phyloP scores from a whole-genome alignment of 2,888 invertebrate genomes.

The Morpho achilles region DNA sequence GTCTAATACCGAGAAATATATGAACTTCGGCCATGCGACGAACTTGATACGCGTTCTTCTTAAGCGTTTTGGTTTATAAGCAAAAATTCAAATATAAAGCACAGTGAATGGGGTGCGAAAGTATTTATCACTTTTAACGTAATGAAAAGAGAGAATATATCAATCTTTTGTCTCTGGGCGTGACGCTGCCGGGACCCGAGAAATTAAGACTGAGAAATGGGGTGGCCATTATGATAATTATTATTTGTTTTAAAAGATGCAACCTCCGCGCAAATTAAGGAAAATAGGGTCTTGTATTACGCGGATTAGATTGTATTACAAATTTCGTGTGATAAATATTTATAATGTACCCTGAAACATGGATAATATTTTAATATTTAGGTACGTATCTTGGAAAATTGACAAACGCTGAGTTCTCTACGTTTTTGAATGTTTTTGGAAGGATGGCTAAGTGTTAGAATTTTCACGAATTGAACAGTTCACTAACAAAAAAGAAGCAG shows the following conservation, averaged over 20 bases:
- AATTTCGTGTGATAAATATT: slow-evolving; percentile 16
- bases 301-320: slow-evolving; percentile 11
- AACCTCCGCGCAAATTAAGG: slow-evolving; percentile 23
- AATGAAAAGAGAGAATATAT: slow-evolving; percentile 69
- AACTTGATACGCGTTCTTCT: too few relatives aligned
- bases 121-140: slow-evolving; percentile 63
- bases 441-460: too few relatives aligned
- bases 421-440: too few relatives aligned
- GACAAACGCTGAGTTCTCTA: too few relatives aligned
- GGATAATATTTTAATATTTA: too few relatives aligned
- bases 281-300: slow-evolving; percentile 17
- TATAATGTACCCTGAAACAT: slow-evolving; percentile 13
- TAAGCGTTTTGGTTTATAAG: slow-evolving; percentile 1
- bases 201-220: slow-evolving; percentile 71
- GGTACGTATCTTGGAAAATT: too few relatives aligned
- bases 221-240: slow-evolving; percentile 62
- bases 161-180: slow-evolving; percentile 68
- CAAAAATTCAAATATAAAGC: slow-evolving; percentile 6
- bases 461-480: too few relatives aligned
- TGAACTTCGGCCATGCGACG: too few relatives aligned
- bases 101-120: slow-evolving; percentile 36
- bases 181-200: slow-evolving; percentile 39
- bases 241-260: slow-evolving; percentile 52
- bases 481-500: too few relatives aligned
- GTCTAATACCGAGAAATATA: too few relatives aligned